Evolutionary conservation across 2,113 vertebrate genomes (phyloP).

Genomic region (Catharus fuscescens): DNA sequence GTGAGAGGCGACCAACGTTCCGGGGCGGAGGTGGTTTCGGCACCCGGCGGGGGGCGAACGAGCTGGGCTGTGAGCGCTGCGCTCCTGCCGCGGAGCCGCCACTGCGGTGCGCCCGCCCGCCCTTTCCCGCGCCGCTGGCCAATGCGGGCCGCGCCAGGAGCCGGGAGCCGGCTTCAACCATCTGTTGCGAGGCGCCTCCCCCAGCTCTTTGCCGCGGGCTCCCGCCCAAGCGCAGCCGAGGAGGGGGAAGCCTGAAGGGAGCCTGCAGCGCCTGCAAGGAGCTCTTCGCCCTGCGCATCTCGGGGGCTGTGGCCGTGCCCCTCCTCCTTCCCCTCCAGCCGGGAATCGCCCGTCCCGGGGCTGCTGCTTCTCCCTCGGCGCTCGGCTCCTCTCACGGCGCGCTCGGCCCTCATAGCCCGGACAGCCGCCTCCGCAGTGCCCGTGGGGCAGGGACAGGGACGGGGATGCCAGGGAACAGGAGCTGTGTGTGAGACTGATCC

Average conservation of each 20-base stretch:
- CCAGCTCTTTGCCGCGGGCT: background rate
- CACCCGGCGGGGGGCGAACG: too few species aligned
- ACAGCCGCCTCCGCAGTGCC: background rate
- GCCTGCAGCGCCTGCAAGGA: too few species aligned
- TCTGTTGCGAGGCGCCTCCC: constrained; percentile 78
- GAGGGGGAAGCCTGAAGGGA: background rate
- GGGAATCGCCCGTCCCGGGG: too few species aligned
- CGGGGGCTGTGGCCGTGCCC: background rate
- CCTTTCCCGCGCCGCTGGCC: constrained; percentile 17
- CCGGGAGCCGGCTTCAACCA: constrained; percentile 60
- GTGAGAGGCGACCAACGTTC: background rate
- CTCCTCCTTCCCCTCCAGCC: background rate
- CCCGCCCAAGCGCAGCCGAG: background rate
- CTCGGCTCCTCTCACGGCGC: too few species aligned
- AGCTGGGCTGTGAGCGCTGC: background rate
- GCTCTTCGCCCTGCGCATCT: background rate
- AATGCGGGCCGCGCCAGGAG: constrained; percentile 49
- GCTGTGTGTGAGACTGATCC: background rate
- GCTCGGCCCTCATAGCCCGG: too few species aligned
- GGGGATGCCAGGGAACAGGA: fast-evolving
- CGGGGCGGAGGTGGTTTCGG: background rate
- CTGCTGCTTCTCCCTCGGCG: background rate
- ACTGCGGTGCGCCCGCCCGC: background rate
- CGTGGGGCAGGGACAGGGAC: background rate
- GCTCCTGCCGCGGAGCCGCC: background rate